Evolutionary conservation across 2,797 vertebrate genomes (phyloP).

Genomic region (Acropternis orthonyx): DNA sequence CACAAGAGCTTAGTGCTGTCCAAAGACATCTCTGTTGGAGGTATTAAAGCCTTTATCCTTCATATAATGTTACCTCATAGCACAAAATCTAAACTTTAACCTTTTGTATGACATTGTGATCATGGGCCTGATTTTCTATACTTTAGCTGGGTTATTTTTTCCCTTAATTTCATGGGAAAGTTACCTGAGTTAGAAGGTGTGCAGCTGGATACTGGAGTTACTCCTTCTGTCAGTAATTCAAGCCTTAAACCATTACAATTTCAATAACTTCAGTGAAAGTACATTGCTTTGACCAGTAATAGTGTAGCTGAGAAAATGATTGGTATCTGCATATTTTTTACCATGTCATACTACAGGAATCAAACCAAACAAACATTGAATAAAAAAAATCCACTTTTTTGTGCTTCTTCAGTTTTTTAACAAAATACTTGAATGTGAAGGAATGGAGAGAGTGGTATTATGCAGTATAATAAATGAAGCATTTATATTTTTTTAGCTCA

Average conservation of each 20-base stretch:
- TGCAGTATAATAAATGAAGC: neutral
- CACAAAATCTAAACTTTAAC: neutral
- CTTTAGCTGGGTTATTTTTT: neutral
- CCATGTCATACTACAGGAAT: neutral
- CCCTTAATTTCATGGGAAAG: neutral
- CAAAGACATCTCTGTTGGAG: neutral
- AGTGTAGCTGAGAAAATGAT: neutral
- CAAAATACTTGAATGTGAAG: neutral
- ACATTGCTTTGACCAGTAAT: neutral
- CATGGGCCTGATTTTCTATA: neutral
- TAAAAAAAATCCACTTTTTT: neutral
- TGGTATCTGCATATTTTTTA: neutral
- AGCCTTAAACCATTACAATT: neutral
- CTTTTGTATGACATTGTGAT: neutral
- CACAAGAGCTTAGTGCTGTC: neutral
- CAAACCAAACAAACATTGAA: neutral
- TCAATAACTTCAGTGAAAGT: neutral
- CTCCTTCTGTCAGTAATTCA: neutral
- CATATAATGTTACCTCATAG: neutral
- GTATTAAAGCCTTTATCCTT: neutral
- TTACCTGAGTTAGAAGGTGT: neutral
- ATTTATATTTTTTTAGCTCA: neutral
- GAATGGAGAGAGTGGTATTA: neutral
- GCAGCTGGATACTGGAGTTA: neutral
- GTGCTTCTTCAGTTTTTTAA: neutral